Base-by-base conservation (phyloP, 2,888 invertebrate species). In the Lycaena phlaeas region DNA sequence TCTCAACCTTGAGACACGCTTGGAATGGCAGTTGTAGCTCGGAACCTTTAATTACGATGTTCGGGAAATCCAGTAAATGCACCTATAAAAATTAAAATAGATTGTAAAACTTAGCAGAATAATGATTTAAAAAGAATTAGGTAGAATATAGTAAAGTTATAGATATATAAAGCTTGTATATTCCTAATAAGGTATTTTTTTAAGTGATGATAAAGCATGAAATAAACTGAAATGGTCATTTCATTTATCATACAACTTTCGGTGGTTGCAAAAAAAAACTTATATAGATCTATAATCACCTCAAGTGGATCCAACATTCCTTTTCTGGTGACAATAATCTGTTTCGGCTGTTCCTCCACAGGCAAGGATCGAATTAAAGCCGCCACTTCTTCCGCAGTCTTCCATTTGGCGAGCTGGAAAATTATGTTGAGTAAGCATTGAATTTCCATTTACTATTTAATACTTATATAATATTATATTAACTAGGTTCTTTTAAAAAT, bases 241-340 rank as follows among this genome's bases (percentile, higher is more conserved):
- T n/a, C n/a, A n/a, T n/a, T n/a, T n/a, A n/a, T n/a, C 11, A 28
- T 11, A 10, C 14, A 7, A 28, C 18, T 18, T 18, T 18, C 6
- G 3, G 18, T 18, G 18, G 6, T 4, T 18, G 5, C 27, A 5
- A 30, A 6, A 27, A 14, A 2, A 7, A 14, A 7, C 14, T 14
- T 25, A 14, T 18, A n/a, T n/a, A n/a, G n/a, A n/a, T n/a, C n/a
- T n/a, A n/a, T n/a, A 38, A 41, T 59, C 49, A 84, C 85, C 88
- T 99, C 99, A 42, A 99, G 90, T 2, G 99, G 99, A 88, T 99
- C 99, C 88, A 99, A 92, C 99, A 99, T 99, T 71, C 99, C 99
- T 72, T 99, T 99, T 57, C 99, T 89, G 1, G 99, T 99, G 41
- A 99, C 99, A 68, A 99, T 99, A 72, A 99, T 99, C 84, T 99